Base-by-base conservation (phyloP, 1,140 invertebrate species). In the Bombus waltoni region DNA sequence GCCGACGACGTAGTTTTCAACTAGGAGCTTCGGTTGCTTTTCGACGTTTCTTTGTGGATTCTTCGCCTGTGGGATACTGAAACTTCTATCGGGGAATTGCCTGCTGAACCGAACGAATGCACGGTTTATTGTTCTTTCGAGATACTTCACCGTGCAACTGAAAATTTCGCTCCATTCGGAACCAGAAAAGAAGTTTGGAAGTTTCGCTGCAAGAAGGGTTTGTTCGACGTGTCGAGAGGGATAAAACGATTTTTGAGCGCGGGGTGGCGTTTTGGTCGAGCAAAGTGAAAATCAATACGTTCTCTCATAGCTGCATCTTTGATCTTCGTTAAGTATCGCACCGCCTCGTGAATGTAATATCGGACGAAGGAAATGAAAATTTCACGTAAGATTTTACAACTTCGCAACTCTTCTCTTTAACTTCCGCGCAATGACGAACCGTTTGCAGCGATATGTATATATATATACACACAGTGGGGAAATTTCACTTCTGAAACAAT, bases 81-180 rank as follows among this genome's bases (percentile, higher is more conserved):
- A 73, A 81, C 47, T 81, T 70, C 22, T 68, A 42, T 47, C 1
- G 53, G 11, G 3, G 8, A 32, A 82, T 75, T 38, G 57, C n/a
- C 65, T 38, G 81, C 35, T 38, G 28, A 40, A 57, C 9, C 40
- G n/a, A 40, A 74, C 38, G n/a, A 74, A 65, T 40, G n/a, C 22
- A 15, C 6, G 28, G 66, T 72, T 81, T 53, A 72, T 57, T 59
- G 79, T 81, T 81, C 79, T 42, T 53, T 66, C 11, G 79, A 32
- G 47, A 13, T 40, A 42, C 47, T 73, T 42, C 28, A 57, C 57
- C 32, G 47, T 40, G 35, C 47, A 13, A 15, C 35, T 40, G 28
- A 8, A 42, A 62, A 72, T 57, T 81, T 32, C 38, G 35, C 42
- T 44, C 53, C 18, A 22, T 59, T 38, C 28, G 13, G 18, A 8